Evolutionary conservation across 2,113 vertebrate species (phyloP), one percentile per base, ranked within the genome.

Genomic region (Psittacara wagleri): DNA sequence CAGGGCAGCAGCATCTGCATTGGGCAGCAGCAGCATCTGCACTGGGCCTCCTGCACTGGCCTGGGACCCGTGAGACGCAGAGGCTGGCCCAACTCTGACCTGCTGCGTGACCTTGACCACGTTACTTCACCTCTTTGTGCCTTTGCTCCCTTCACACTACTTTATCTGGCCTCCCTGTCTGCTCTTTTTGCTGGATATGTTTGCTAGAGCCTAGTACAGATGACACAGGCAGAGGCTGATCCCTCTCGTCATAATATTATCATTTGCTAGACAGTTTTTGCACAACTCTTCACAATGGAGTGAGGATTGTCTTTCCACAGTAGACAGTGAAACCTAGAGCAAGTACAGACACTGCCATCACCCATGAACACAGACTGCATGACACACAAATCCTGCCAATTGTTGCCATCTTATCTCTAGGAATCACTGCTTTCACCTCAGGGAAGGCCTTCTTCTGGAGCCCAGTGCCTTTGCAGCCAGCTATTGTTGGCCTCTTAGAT

Each of bases 1-100:
- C 84, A 88, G 87, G 20, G 55, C 33, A 59, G 55, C 33, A n/a
- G 55, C 33, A 59, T 59, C 48, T 6, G 1, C 63, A 15, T 44
- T 6, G 46, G 78, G 46, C 67, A 64, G 13, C 78, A 68, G 11
- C 55, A n/a, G 8, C 31, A 57, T 57, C 48, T 9, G 1, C 67
- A 27, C 49, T 7, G 49, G 82, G 55, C 75, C 57, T 59, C 57
- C 11, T 12, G 31, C 41, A 33, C 41, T 0, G 0, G 54, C 51
- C 74, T n/a, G 67, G 59, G 78, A 83, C 83, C 23, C 1, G 0
- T 0, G 3, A 87, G 83, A 92, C 46, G 25, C 3, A 23, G 4
- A 28, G 63, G 22, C 11, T 67, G 39, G 76, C 74, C 91, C 89
- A 55, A 0, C 54, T 86, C 75, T 69, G 81, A 85, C 91, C 87